Evolutionary conservation across 2,888 invertebrate genomes (phyloP).

Genomic region (Camponotus fellah): DNA sequence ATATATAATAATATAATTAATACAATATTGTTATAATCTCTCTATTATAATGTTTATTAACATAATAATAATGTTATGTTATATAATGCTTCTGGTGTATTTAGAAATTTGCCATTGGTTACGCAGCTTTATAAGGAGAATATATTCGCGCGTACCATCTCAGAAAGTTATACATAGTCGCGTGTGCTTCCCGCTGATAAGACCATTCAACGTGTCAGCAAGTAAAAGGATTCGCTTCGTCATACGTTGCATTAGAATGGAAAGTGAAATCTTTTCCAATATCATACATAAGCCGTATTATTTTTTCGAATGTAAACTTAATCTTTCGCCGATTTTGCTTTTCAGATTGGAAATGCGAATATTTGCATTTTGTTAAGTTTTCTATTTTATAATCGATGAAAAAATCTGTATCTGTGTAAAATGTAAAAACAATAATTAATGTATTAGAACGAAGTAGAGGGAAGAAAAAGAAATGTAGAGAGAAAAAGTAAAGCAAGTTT

Average conservation of each 20-base stretch:
- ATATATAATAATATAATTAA: too few relatives aligned
- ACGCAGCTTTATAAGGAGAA: slow-evolving; percentile 64
- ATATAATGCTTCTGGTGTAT: background rate
- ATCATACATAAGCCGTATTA: slow-evolving; percentile 32
- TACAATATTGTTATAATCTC: too few relatives aligned
- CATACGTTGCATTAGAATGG: slow-evolving; percentile 26
- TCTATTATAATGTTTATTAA: too few relatives aligned
- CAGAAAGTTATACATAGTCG: slow-evolving; percentile 67
- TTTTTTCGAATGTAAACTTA: slow-evolving; percentile 5
- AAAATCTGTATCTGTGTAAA: background rate
- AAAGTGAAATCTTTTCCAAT: slow-evolving; percentile 68
- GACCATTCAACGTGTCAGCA: slow-evolving; percentile 70
- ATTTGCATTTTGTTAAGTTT: background rate
- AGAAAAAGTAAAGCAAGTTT: background rate
- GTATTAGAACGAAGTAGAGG: background rate
- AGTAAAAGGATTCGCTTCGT: slow-evolving; percentile 54
- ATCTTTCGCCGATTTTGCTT: background rate
- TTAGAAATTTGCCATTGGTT: slow-evolving; percentile 36
- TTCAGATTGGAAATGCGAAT: background rate
- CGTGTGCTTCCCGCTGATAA: slow-evolving; percentile 80
- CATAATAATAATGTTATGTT: background rate
- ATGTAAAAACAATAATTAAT: background rate
- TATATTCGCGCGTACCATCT: slow-evolving; percentile 70
- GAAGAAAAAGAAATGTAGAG: background rate
- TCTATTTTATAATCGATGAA: background rate